A percentile compares a stretch with the other conserved stretches of the same genome.
Evolutionary conservation across 30 jellyfish, hydroid and myxozoan species (phyloP).

Genomic region (Sanderia malayensis): DNA sequence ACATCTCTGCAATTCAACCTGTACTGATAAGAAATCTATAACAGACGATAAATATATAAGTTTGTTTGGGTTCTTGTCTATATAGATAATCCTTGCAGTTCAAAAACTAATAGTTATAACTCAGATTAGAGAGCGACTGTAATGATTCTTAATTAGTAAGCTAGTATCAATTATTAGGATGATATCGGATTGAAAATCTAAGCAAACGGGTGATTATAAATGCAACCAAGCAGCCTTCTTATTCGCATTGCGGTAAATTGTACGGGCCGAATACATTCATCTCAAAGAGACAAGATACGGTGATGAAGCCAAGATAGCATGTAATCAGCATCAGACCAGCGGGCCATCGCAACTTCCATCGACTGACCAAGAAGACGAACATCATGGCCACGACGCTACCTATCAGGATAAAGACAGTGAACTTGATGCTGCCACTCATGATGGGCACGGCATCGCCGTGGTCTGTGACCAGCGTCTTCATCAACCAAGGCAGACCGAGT

Average conservation of each 20-base stretch:
- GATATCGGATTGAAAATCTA: too few relatives aligned
- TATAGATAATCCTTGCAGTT: too few relatives aligned
- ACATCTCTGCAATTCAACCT: too few relatives aligned
- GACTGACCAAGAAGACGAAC: conserved; percentile 56
- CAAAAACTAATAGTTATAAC: too few relatives aligned
- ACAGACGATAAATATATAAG: too few relatives aligned
- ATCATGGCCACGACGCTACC: conserved; percentile 78
- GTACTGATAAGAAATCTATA: too few relatives aligned
- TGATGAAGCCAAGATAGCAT: conserved; percentile 62
- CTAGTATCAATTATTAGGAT: too few relatives aligned
- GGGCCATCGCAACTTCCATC: conserved; percentile 69
- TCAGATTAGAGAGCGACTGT: too few relatives aligned
- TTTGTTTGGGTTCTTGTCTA: too few relatives aligned
- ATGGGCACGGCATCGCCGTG: conserved; percentile 76
- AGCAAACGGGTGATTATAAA: too few relatives aligned
- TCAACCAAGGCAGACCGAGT: conserved; percentile 96
- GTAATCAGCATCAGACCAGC: conserved; percentile 67
- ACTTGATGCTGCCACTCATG: conserved; percentile 73
- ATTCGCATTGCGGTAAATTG: conserved; percentile 62
- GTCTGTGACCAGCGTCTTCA: conserved; percentile 73
- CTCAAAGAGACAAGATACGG: conserved; percentile 60
- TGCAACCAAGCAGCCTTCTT: background rate
- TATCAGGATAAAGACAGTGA: conserved; percentile 67
- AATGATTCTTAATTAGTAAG: too few relatives aligned
- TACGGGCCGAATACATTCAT: conserved; percentile 72